These are phyloP conservation scores for Kryphioiulus occultus DNA, from an alignment of 2,888 invertebrate species.

Conservation along the genomic window DNA sequence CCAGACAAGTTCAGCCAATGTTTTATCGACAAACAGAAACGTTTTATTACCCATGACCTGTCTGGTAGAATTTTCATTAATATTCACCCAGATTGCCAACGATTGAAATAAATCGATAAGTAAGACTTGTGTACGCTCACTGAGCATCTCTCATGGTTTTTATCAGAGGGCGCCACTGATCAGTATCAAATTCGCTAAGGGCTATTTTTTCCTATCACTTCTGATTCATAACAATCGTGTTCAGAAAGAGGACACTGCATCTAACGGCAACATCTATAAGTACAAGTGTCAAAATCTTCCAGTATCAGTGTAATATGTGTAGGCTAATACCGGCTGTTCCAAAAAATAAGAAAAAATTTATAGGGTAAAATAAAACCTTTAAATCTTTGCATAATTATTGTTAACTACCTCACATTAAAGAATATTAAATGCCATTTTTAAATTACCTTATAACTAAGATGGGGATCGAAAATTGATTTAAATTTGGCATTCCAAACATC, in stretches of 20 bases:
- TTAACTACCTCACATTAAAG: too few species aligned
- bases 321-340: too few species aligned
- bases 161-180: neutral
- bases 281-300: neutral
- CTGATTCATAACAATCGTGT: neutral
- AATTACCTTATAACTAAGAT: too few species aligned
- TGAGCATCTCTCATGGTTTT: neutral
- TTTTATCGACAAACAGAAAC: neutral
- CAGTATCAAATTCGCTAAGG: neutral
- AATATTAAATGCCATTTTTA: too few species aligned
- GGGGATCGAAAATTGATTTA: too few species aligned
- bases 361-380: too few species aligned
- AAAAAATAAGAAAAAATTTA: too few species aligned
- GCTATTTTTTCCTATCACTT: neutral
- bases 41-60: neutral
- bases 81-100: neutral
- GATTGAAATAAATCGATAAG: conserved; percentile 12
- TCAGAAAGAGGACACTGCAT: neutral
- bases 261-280: neutral
- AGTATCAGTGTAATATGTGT: neutral
- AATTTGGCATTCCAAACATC: too few species aligned
- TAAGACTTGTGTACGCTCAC: neutral
- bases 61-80: neutral
- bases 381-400: too few species aligned
- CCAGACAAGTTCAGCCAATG: neutral